Evolutionary conservation across 53 echinoderm and acorn worm species (phyloP), one percentile per base, ranked within the genome.

Genomic region (Echinarachnius parma): DNA sequence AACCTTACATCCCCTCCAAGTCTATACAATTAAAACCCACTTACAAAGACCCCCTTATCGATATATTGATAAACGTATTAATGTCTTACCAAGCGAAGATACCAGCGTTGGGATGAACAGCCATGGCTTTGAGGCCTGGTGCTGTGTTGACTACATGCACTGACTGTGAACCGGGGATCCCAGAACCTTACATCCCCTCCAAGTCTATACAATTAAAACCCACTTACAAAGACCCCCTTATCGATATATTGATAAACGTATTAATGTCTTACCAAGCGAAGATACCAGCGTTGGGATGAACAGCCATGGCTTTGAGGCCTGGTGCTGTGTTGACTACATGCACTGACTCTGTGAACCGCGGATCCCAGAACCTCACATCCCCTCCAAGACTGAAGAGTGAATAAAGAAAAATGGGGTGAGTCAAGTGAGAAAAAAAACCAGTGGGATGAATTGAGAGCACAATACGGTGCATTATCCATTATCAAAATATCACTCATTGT

Each of bases 111-210:
- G 80, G 79, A 45, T 93, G 93, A 4, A 93, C 89, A 3, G 80
- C 89, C 78, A 93, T 78, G 9, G 93, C 66, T 0, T 77, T 89
- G 1, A 93, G 77, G 57, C 53, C 82, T 57, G 80, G 81, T 32
- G 77, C 66, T 50, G 93, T 86, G 49, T 80, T 86, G 69, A 93
- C 86, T 16, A 89, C 44, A 34, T 81, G 83, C 21, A 93, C 93
- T 4, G 93, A 93, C 54, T 93, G 93, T 89, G 80, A 93, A 93
- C 24, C 93, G 67, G 8, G 93, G 93, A 63, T 93, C 93, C 93
- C 93, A 93, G 75, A 93, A 93, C 23, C 89, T 75, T 4, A 93
- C 83, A 83, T 93, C 93, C 4, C 93, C 93, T 30, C 82, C 20
- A 2, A 3, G 18, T 21, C 22, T 52, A 52, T 9, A 10, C 22